Conservation (phyloP, 2,113 vertebrate species). For the Heterotis niloticus region DNA sequence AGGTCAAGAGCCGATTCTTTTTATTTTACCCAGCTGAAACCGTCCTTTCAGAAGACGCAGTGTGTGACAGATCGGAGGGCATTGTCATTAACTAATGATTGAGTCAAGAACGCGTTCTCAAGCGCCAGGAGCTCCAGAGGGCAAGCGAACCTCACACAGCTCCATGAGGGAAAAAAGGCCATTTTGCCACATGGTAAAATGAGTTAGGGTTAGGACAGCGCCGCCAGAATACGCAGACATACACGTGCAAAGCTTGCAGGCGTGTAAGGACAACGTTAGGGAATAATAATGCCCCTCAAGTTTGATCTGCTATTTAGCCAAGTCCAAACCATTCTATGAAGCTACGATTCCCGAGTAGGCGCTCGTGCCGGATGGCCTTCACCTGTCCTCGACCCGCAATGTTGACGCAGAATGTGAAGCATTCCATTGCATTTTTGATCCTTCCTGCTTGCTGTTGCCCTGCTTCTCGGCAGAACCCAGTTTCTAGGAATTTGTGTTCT, state of each 20-base stretch:
- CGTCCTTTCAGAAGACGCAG: background rate
- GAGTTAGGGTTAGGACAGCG: too few relatives aligned
- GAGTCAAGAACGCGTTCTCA: background rate
- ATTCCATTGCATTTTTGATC: background rate
- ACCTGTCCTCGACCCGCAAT: slow-evolving; percentile 3
- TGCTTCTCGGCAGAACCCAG: background rate
- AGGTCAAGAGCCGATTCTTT: background rate
- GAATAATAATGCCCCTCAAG: background rate
- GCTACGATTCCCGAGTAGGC: background rate
- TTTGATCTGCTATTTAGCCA: background rate
- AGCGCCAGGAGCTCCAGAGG: background rate
- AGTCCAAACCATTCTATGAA: background rate
- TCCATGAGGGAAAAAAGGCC: background rate
- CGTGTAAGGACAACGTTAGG: background rate
- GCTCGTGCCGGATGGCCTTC: slow-evolving; percentile 15
- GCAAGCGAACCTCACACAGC: background rate
- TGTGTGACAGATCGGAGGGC: background rate
- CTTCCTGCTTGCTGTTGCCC: background rate
- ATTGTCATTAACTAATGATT: slow-evolving; percentile 11
- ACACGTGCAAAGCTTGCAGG: slow-evolving; percentile 2
- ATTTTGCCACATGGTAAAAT: background rate
- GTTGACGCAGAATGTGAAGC: background rate
- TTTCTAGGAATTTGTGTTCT: background rate
- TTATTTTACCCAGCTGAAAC: background rate
- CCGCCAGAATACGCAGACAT: background rate